Evolutionary conservation across 2,797 vertebrate species (phyloP), one percentile per base, ranked within the genome.

Genomic region (Phrynocephalus guinanensis): DNA sequence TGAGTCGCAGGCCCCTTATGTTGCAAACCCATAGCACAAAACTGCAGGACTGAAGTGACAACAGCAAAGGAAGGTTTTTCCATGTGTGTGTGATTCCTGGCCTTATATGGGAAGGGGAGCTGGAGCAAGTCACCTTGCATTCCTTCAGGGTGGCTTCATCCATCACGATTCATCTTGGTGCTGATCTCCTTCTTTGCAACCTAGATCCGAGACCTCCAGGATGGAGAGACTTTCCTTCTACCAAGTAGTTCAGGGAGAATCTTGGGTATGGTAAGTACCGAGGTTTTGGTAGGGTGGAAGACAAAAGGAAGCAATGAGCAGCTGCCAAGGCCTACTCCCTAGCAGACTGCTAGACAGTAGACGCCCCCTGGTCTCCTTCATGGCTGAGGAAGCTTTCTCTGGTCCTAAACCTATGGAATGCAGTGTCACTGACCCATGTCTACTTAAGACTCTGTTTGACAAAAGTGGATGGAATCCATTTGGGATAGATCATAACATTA

Each of bases 161-260:
- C 0, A 13, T 22, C 30, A 10, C 9, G 70, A 60, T 52, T 66
- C 6, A 18, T 67, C 16, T 75, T 4, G n/a, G 24, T 30, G 38
- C 5, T 76, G 26, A 28, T 18, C 77, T 63, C 48, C 48, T 87
- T 10, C 11, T 71, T 82, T 2, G 0, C 79, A 70, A 86, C 84
- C 79, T 79, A 97, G 97, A 87, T 97, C 0, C 93, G 84, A 44
- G 93, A 91, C 83, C 95, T 99, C 91, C 96, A 94, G 92, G 97
- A 94, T 91, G 98, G 98, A 93, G 98, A 98, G 91, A 60, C 95
- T 0, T 99, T 99, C 92, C 97, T 97, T 2, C 96, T 99, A 92
- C 94, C n/a, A 0, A 96, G 97, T 13, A 50, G 92, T 89, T 98
- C 98, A 0, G 98, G 98, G 86, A 96, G 93, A 83, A 92, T 98